Base-by-base conservation (phyloP, 2,888 invertebrate genomes). In the Tetheella fluctuosa region DNA sequence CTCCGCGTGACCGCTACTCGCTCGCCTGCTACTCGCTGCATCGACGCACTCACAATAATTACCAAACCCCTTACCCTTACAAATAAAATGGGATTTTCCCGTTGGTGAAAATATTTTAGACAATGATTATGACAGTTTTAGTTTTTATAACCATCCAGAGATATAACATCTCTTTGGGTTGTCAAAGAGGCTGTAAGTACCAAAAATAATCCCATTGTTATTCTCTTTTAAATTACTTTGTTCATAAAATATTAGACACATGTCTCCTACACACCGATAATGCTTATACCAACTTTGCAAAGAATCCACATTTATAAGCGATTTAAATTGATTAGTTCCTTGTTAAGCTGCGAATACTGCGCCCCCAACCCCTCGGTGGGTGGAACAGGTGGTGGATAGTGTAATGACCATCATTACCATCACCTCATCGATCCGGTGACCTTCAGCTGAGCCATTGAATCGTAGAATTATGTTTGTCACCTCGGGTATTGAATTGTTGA, bases 401-500 rank as follows among this genome's bases (percentile, higher is more conserved):
- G 63, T 78, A 80, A 79, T 80, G 76, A 72, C 76, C 77, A 71
- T 74, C 69, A 75, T 79, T 76, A 76, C 61, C 55, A 59, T 34
- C 34, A 13, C 34, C 48, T n/a, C 54, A 81, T 81, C 80, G 73
- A 65, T 59, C 63, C 64, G 48, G 20, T 69, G 77, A 78, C 79
- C 81, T 78, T 81, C 74, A 66, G 52, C 39, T 7, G 48, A 20
- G n/a, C 25, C 13, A 28, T 55, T 34, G 34, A 13, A 55, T 34
- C 55, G 34, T 37, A 12, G 28, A 28, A 30, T 57, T 61, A 48
- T 61, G 60, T 67, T 71, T 64, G 68, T 68, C 65, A 64, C 55
- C 28, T 7, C 37, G 25, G 15, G n/a, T 58, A 25, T 52, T 30
- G 30, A 39, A 39, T 2, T 48, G 20, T 48, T 48, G 48, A n/a